phyloP scores from a whole-genome alignment of 2,888 invertebrate species.

The Drosophila meridionalis region DNA sequence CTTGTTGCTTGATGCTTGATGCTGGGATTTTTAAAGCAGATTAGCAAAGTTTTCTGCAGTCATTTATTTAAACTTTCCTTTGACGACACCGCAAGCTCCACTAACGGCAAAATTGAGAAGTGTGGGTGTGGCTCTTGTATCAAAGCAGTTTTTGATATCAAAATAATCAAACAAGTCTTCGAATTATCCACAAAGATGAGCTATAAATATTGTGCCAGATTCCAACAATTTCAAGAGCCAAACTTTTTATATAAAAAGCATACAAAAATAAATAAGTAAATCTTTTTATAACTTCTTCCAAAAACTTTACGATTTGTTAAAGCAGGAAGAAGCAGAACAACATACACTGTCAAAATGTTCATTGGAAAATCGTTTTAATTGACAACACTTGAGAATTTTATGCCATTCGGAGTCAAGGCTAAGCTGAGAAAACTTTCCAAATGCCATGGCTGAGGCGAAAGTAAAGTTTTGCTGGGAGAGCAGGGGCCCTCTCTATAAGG shows the following conservation, averaged over 20 bases:
- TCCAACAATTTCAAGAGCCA: neutral
- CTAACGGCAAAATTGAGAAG: conserved; percentile 1
- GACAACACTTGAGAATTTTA: conserved; percentile 18
- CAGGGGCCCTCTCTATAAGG: conserved; percentile 1
- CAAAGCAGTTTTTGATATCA: conserved; percentile 37
- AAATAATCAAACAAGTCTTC: conserved; percentile 50
- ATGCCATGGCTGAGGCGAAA: conserved; percentile 3
- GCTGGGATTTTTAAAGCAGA: conserved; percentile 64
- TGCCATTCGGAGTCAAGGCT: conserved; percentile 20
- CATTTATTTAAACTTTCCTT: conserved; percentile 73
- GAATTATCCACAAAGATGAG: conserved; percentile 22
- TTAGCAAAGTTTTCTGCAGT: conserved; percentile 72
- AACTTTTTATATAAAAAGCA: conserved; percentile 1
- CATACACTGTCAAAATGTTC: neutral
- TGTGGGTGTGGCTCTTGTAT: neutral
- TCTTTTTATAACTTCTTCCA: neutral
- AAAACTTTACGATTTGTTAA: neutral
- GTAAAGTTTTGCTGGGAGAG: conserved; percentile 7
- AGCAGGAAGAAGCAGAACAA: neutral
- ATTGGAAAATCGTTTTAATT: conserved; percentile 18
- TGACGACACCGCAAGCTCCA: conserved; percentile 35
- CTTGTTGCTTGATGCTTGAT: conserved; percentile 31
- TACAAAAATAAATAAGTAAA: conserved; percentile 12
- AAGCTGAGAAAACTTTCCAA: conserved; percentile 25
- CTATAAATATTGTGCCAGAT: conserved; percentile 15